These are phyloP conservation scores for Corythaixoides concolor DNA, from an alignment of 2,113 vertebrate species.

Conservation along the genomic window DNA sequence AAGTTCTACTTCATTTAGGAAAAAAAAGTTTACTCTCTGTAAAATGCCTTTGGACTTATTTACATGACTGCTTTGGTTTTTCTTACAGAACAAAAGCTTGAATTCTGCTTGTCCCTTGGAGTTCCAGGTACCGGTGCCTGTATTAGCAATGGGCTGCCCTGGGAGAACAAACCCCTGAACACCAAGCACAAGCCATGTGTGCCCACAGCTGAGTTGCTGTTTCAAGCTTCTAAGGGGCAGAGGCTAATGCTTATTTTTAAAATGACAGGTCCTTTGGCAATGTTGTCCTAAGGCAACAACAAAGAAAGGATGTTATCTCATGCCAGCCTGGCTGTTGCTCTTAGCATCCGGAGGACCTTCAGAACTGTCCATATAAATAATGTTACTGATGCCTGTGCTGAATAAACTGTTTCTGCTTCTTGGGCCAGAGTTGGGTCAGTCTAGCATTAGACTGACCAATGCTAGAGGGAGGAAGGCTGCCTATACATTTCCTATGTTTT, in stretches of 20 bases:
- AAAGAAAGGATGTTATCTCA: not conserved
- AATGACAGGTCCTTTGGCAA: not conserved
- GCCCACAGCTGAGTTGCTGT: not conserved
- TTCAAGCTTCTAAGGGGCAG: not conserved
- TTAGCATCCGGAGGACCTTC: not conserved
- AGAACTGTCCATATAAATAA: not conserved
- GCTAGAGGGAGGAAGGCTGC: not conserved
- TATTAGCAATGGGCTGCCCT: not conserved
- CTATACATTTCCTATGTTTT: not conserved
- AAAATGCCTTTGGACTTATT: not conserved
- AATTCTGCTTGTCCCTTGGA: not conserved
- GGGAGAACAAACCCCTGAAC: not conserved
- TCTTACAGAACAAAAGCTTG: not conserved
- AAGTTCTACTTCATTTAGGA: not conserved
- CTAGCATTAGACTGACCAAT: not conserved
- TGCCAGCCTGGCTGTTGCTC: not conserved
- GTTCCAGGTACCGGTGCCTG: not conserved
- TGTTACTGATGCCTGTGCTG: not conserved
- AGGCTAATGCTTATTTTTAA: not conserved
- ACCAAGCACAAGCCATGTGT: rapidly evolving
- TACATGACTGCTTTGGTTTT: not conserved
- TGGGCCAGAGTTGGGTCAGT: too few species aligned
- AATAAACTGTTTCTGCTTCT: not conserved
- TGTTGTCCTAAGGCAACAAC: not conserved
- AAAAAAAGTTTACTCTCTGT: not conserved